Base-by-base conservation (phyloP, 1,140 invertebrate genomes). In the Chelonus insularis region DNA sequence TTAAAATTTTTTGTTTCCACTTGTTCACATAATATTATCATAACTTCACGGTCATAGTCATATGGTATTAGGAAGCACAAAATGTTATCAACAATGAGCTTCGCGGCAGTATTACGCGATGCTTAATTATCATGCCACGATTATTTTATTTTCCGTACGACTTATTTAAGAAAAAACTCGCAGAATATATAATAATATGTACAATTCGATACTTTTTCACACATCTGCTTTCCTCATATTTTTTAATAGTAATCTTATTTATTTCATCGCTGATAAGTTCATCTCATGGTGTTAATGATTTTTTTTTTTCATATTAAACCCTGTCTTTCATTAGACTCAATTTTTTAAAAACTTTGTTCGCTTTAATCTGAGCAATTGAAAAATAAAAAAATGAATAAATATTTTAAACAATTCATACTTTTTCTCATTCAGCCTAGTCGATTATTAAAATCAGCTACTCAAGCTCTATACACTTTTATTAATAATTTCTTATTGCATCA, bases 381-480 rank as follows among this genome's bases (percentile, higher is more conserved):
- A 39, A 39, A 11, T 39, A 39, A 39, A 14, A 12, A 12, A 39
- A 39, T 39, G 32, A 7, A 12, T 12, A 39, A 39, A 14, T 55
- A n/a, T n/a, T n/a, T n/a, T n/a, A n/a, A n/a, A n/a, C n/a, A n/a
- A n/a, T n/a, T n/a, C n/a, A n/a, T n/a, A n/a, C n/a, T n/a, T n/a
- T n/a, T n/a, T n/a, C n/a, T n/a, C n/a, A n/a, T n/a, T n/a, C n/a
- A n/a, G n/a, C n/a, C n/a, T n/a, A n/a, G n/a, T n/a, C n/a, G n/a
- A n/a, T n/a, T n/a, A n/a, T 36, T 36, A 20, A 37, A 16, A 25
- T 29, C 55, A n/a, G 12, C 25, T 47, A 29, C 41, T 47, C 11
- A 58, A 58, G 43, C 43, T 58, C 56, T 58, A 58, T 48, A 58
- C 41, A 58, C 25, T 18, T 58, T 48, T 58, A 47, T 36, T 34